Percentiles rank a stretch among this genome's conserved stretches.
phyloP scores from a whole-genome alignment of 2,797 vertebrate species.

The Cacajao melanocephalus region DNA sequence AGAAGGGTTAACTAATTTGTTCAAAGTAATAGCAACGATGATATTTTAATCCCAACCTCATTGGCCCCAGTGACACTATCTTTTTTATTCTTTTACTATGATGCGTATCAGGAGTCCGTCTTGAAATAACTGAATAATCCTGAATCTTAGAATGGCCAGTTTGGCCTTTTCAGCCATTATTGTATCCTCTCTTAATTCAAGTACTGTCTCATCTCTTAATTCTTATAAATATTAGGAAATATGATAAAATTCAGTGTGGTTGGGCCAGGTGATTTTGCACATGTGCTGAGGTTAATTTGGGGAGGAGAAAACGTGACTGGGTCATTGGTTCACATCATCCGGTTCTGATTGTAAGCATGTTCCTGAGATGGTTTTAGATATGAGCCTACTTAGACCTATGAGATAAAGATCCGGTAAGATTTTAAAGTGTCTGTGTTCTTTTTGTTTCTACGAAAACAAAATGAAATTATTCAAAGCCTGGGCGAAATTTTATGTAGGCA shows the following conservation, averaged over 20 bases:
- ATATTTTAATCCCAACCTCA: background rate
- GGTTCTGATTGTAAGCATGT: background rate
- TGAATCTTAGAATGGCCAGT: background rate
- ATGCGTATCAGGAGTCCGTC: background rate
- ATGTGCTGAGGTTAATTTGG: background rate
- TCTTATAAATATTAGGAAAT: background rate
- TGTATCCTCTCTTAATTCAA: background rate
- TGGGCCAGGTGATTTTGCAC: background rate
- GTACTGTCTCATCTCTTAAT: background rate
- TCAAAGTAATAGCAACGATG: background rate
- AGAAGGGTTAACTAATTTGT: background rate
- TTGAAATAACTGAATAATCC: background rate
- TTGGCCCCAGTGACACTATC: background rate
- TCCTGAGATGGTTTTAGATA: background rate
- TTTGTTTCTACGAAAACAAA: constrained; percentile 20
- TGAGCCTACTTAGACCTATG: background rate
- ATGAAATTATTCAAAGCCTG: constrained; percentile 36
- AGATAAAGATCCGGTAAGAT: background rate
- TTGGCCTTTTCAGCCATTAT: background rate
- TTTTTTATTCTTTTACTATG: background rate
- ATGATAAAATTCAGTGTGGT: background rate
- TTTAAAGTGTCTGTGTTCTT: background rate
- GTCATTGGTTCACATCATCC: background rate
- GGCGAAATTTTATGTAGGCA: constrained; percentile 41
- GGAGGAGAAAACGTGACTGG: background rate